phyloP scores from a whole-genome alignment of 2,113 vertebrate genomes.

The Rhagologus leucostigma region DNA sequence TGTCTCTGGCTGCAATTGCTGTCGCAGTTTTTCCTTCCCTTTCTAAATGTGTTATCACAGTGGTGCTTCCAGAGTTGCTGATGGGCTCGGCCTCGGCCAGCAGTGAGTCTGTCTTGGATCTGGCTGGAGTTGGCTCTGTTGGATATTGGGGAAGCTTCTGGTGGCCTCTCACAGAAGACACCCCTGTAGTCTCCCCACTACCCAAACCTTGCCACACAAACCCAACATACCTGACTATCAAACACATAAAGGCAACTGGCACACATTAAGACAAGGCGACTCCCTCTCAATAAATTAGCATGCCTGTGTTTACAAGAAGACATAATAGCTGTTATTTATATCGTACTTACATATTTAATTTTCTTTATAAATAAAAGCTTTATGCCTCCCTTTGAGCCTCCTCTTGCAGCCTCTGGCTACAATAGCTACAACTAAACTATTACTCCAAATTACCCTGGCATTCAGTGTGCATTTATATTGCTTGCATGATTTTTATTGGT shows the following conservation, averaged over 20 bases:
- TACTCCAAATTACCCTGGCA: conserved; percentile 9
- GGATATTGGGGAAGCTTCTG: neutral
- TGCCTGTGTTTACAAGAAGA: neutral
- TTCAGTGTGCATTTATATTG: neutral
- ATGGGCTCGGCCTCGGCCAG: neutral
- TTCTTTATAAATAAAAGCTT: conserved; percentile 34
- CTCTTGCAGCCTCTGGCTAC: neutral
- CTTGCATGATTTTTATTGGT: neutral
- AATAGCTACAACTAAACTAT: conserved; percentile 8
- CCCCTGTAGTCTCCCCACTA: neutral
- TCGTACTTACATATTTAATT: conserved; percentile 13
- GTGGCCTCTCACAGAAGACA: neutral
- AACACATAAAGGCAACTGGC: neutral
- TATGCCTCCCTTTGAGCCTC: conserved; percentile 2
- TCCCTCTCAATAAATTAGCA: neutral
- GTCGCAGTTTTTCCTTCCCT: too few species aligned
- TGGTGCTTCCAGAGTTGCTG: neutral
- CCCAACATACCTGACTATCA: neutral
- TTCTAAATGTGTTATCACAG: neutral
- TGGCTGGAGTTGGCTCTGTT: neutral
- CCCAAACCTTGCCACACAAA: neutral
- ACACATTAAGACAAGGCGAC: neutral
- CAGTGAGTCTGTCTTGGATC: rapidly evolving
- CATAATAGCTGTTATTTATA: conserved; percentile 25
- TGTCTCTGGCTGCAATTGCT: neutral